Evolutionary conservation across 92 coral and sea anemone species (phyloP), one percentile per base, ranked within the genome.

Genomic region (Chrysogorgia sp.): DNA sequence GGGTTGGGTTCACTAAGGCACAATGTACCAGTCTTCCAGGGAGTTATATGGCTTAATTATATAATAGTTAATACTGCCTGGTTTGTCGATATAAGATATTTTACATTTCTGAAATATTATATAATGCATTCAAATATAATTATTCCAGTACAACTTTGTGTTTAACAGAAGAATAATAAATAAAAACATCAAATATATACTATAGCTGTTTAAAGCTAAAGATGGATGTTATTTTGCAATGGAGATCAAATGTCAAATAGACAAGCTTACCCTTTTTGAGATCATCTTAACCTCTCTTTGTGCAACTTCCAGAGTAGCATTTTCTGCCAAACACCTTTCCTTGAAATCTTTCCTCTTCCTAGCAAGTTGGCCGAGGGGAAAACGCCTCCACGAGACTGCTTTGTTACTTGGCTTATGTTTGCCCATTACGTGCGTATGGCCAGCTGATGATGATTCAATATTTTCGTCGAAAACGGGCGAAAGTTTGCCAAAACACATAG

Each of bases 291-390:
- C 70, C 30, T 63, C 48, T 1, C 34, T 63, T 35, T 63, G 70
- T 23, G 34, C 25, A 30, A 20, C 59, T 52, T 17, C 17, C 17
- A 52, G 59, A 7, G 33, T 33, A 41, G 10, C 34, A 30, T 67
- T 67, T 45, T 40, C 17, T 5, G n/a, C 58, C 75, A 67, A 67
- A 20, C 21, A 67, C 41, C 15, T 40, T 29, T 67, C 75, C 75
- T 67, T 41, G 8, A 67, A 40, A 23, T 67, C 34, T 45, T 26
- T 67, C 30, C 75, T 40, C 30, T 56, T 67, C 2, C 25, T 67
- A 3, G 75, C 75, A 45, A 67, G 75, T 67, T 67, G 56, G 17
- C 75, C 58, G 4, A 67, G 75, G 1, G 75, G 75, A 45, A 67
- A 67, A 23, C 75, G 75, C 26, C 8, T 45, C 53, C 75, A 48